phyloP scores from a whole-genome alignment of 92 coral and sea anemone genomes.

The Parazoanthus atlanticus region DNA sequence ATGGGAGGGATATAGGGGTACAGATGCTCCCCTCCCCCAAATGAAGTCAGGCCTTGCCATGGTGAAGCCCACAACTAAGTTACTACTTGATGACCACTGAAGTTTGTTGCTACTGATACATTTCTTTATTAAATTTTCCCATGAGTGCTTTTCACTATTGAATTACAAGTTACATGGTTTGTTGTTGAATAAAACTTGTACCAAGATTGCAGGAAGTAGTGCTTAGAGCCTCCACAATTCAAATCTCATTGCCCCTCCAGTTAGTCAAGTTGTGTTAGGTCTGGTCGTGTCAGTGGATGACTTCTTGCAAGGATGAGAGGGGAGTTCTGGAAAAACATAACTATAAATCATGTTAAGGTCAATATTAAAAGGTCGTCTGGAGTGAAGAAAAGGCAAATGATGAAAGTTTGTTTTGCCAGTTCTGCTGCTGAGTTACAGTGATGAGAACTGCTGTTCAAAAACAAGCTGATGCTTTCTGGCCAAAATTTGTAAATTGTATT shows the following conservation, averaged over 20 bases:
- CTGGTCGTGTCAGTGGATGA: neutral
- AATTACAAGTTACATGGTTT: no score
- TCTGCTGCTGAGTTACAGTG: conserved; percentile 91
- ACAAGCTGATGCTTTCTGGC: conserved; percentile 49
- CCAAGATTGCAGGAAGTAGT: neutral
- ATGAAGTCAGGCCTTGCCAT: no score
- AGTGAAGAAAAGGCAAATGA: conserved; percentile 47
- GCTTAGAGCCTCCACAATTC: no score
- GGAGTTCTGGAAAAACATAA: neutral
- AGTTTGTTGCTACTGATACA: no score
- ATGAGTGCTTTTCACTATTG: no score
- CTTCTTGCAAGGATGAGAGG: neutral
- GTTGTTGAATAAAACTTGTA: neutral
- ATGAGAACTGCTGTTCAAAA: conserved; percentile 60
- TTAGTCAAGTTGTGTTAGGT: neutral
- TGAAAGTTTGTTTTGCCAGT: conserved; percentile 92
- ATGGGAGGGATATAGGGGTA: no score
- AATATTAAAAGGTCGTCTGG: no score
- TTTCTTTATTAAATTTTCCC: no score
- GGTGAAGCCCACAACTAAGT: no score
- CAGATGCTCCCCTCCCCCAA: no score
- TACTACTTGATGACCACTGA: no score
- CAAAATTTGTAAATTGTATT: neutral
- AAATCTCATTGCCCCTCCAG: no score
- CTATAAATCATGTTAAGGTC: neutral